Evolutionary conservation across 2,113 vertebrate genomes (phyloP), one percentile per base, ranked within the genome.

Genomic region (Chaetura pelagica): DNA sequence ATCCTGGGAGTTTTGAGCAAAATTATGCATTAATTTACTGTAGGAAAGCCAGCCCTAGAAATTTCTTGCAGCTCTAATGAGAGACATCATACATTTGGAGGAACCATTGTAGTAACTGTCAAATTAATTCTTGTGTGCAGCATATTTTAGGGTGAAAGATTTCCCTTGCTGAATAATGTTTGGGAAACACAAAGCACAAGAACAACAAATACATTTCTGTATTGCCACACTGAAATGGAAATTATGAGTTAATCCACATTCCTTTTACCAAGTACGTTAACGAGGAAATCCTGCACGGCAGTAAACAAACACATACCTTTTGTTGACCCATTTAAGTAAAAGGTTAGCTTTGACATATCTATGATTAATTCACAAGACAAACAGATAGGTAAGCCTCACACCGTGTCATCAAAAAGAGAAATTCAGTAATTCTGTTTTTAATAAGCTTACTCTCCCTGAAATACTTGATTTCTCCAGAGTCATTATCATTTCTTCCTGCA

Each of bases 381-480:
- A 32, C 10, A 46, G 15, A 44, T 5, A 32, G 16, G 9, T 83
- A 84, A 95, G 3, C 8, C 40, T 30, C 71, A 15, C 10, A 51
- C 10, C 77, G 15, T 46, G 32, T n/a, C 61, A 64, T 48, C 30
- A 75, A 42, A 75, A 75, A 89, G 54, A 59, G 64, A 90, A 92
- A 87, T 52, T 52, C 62, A 76, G 19, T 84, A 78, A 55, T 51
- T 85, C 30, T 87, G 8, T 40, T 72, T 82, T 49, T 20, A 95
- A 66, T 38, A 61, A 86, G 16, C 21, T 81, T 87, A 61, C 48
- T 88, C 82, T 82, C 17, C 66, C 55, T 69, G 54, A 88, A 90
- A 58, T 80, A 84, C 49, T 85, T 69, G 42, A 62, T 93, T 94
- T 86, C 89, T 80, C 88, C 67, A 54, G 72, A 89, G 66, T 69